phyloP scores from a whole-genome alignment of 2,113 vertebrate species.

The Ginglymostoma cirratum region DNA sequence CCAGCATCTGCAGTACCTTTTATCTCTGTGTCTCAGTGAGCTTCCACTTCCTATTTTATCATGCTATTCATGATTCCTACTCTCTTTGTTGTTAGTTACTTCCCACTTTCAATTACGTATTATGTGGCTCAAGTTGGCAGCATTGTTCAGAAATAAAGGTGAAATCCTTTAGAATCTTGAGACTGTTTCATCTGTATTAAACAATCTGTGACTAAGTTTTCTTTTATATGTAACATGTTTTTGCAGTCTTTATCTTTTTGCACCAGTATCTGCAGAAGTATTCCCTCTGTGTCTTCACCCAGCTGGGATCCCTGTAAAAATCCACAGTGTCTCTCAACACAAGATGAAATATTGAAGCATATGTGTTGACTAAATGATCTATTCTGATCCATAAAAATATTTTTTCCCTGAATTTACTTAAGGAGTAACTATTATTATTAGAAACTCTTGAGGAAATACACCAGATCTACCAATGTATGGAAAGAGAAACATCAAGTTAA shows the following conservation, averaged over 20 bases:
- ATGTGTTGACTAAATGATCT: not conserved
- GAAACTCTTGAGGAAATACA: not conserved
- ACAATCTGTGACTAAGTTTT: not conserved
- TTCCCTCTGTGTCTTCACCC: not conserved
- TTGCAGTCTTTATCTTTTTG: not conserved
- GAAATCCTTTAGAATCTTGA: not conserved
- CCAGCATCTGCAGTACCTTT: no score
- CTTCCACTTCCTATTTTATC: not conserved
- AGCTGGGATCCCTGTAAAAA: not conserved
- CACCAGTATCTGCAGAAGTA: not conserved
- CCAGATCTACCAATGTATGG: not conserved
- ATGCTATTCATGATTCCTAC: not conserved
- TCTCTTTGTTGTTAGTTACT: not conserved
- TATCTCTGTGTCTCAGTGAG: not conserved
- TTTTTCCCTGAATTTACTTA: not conserved
- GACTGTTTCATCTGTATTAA: not conserved
- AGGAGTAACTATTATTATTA: not conserved
- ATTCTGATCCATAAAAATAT: not conserved
- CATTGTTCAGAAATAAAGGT: not conserved
- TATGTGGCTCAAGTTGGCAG: not conserved
- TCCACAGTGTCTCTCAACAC: not conserved
- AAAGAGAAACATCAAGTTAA: not conserved
- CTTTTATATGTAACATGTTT: not conserved
- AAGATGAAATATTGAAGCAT: not conserved
- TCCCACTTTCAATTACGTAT: not conserved